phyloP scores from a whole-genome alignment of 2,797 vertebrate species.

The Hirundo rustica region DNA sequence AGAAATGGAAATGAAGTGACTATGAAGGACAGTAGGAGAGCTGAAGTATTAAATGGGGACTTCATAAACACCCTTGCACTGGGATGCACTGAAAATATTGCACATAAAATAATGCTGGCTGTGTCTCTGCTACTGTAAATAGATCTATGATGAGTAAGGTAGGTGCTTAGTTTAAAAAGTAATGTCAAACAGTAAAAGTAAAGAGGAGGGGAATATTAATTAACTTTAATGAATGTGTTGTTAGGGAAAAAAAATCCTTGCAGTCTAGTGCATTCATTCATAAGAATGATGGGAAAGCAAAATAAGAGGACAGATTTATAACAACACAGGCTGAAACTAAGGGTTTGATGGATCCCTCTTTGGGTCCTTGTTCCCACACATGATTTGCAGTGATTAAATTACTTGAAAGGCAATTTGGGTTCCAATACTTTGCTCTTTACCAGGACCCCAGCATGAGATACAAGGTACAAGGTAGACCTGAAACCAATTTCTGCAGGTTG shows the following conservation, averaged over 20 bases:
- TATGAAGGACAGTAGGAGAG: background rate
- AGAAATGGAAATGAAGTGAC: conserved; percentile 27
- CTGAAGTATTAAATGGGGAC: conserved; percentile 2
- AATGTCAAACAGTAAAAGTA: background rate
- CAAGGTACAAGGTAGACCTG: background rate
- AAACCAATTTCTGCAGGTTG: background rate
- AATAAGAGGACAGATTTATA: background rate
- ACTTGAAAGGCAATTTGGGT: background rate
- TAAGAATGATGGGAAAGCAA: conserved; percentile 1
- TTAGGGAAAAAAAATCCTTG: background rate
- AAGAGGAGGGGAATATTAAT: background rate
- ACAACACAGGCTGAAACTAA: background rate
- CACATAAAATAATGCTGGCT: background rate
- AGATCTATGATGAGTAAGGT: background rate
- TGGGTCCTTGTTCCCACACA: background rate
- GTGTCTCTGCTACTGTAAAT: background rate
- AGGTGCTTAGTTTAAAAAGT: background rate
- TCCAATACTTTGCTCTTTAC: background rate
- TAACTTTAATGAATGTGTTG: background rate
- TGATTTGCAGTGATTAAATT: background rate
- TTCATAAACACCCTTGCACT: conserved; percentile 19
- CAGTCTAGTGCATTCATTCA: background rate
- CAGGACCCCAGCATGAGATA: background rate
- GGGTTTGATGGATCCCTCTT: background rate
- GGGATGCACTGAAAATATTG: background rate